Base-by-base conservation (phyloP, 2,797 vertebrate genomes). In the Diglossa cyanea region DNA sequence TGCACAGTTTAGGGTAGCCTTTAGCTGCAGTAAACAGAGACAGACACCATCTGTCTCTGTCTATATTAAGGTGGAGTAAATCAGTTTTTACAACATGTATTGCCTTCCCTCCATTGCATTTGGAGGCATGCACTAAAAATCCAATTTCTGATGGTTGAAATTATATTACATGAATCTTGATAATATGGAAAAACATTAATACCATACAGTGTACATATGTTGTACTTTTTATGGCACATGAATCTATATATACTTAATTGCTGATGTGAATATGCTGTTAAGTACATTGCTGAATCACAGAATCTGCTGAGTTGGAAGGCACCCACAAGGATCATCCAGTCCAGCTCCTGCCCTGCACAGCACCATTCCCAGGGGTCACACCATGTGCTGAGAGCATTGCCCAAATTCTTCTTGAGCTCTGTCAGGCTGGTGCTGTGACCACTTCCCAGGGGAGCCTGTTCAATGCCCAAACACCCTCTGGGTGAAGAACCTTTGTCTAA, bases 391-490 rank as follows among this genome's bases (percentile, higher is more conserved):
- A 66, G 21, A 44, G n/a, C 31, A 12, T 2, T 37, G 44, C 5
- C 16, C 45, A n/a, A 85, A 5, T 0, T 0, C 12, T n/a, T 28
- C 37, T 26, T 5, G 26, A 18, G 0, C 6, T 58, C 26, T 44
- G 18, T 3, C 61, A 37, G 45, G 15, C 7, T 58, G 37, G 4
- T 10, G 71, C n/a, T 51, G 37, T n/a, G 45, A 13, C 10, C 14
- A 8, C 6, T 28, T 1, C 21, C 26, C n/a, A 23, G 21, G 10
- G 21, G 18, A 66, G 9, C 53, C n/a, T 37, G 11, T 40, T 37
- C 45, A 45, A 18, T 13, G 23, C 15, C 28, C 62, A 39, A 0
- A 0, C 25, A 65, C 31, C 9, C 23, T 28, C n/a, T 51, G 61
- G 8, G 8, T 7, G 23, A 45, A 67, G 7, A 51, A 33, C 2